Evolutionary conservation across 1,140 invertebrate species (phyloP).

Genomic region (Drosophila mayri): DNA sequence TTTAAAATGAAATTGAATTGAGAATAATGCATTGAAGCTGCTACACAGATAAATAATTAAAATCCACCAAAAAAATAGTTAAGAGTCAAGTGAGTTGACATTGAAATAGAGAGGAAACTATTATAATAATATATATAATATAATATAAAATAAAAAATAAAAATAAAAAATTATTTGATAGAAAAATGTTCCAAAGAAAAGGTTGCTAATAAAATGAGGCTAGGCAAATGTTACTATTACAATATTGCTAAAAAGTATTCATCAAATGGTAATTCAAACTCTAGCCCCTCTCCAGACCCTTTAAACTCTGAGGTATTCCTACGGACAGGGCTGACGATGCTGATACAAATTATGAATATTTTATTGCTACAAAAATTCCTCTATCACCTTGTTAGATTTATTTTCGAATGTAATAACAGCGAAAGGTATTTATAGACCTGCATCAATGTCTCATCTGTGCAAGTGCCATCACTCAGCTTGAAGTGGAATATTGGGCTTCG

Average conservation of each 20-base stretch:
- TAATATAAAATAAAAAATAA: no score
- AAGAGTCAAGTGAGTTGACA: neutral
- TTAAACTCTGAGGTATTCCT: neutral
- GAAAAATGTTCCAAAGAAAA: no score
- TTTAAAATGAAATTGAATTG: neutral
- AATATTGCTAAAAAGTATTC: no score
- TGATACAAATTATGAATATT: neutral
- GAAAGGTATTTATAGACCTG: neutral
- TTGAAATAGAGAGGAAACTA: no score
- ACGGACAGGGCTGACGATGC: neutral
- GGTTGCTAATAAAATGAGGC: no score
- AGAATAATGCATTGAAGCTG: neutral
- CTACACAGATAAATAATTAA: neutral
- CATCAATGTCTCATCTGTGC: slow-evolving; percentile 2
- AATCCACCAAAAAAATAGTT: neutral
- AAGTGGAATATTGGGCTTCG: slow-evolving; percentile 1
- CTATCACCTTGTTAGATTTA: no score
- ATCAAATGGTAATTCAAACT: no score
- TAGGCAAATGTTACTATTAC: no score
- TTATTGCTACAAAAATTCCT: neutral
- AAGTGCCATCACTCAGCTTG: slow-evolving; percentile 3
- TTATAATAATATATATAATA: no score
- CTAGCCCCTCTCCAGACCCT: no score
- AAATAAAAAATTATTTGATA: no score
- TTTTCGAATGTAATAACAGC: neutral